Percentiles rank a stretch among this genome's conserved stretches.
Evolutionary conservation across 2,113 vertebrate species (phyloP).

Genomic region (Fregata magnificens): DNA sequence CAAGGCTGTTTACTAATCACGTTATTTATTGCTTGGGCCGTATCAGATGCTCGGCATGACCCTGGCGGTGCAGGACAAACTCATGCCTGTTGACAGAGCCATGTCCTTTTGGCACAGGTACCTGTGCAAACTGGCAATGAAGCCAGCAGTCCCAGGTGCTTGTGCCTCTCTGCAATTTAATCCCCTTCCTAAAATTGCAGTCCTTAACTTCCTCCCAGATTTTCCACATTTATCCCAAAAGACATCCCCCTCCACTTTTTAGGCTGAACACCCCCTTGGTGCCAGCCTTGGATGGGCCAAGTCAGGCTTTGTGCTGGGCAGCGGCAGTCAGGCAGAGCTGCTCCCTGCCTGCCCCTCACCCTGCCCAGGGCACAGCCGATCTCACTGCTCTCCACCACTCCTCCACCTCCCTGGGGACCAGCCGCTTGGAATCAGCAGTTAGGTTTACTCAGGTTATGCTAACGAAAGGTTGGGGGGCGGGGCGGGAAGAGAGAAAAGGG

Average conservation of each 20-base stretch:
- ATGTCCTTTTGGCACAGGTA: background rate
- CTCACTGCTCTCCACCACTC: background rate
- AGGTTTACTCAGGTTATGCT: background rate
- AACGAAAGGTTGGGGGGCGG: too few species aligned
- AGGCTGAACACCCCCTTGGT: background rate
- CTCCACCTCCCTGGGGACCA: background rate
- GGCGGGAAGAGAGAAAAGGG: too few species aligned
- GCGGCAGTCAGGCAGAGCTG: background rate
- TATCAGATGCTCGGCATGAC: background rate
- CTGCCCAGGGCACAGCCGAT: background rate
- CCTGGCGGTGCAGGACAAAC: background rate
- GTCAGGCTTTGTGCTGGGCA: background rate
- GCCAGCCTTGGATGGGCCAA: background rate
- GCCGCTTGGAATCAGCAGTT: background rate
- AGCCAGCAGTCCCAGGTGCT: background rate
- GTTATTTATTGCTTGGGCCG: background rate
- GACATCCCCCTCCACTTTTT: background rate
- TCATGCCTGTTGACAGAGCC: fast-evolving
- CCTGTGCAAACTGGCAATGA: background rate
- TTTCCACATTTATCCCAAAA: background rate
- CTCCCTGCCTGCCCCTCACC: background rate
- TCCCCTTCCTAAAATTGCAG: background rate
- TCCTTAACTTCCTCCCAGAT: background rate
- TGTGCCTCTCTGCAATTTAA: background rate
- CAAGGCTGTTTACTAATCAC: background rate